Base-by-base conservation (phyloP, 2,113 vertebrate genomes). In the Caranx ignobilis region DNA sequence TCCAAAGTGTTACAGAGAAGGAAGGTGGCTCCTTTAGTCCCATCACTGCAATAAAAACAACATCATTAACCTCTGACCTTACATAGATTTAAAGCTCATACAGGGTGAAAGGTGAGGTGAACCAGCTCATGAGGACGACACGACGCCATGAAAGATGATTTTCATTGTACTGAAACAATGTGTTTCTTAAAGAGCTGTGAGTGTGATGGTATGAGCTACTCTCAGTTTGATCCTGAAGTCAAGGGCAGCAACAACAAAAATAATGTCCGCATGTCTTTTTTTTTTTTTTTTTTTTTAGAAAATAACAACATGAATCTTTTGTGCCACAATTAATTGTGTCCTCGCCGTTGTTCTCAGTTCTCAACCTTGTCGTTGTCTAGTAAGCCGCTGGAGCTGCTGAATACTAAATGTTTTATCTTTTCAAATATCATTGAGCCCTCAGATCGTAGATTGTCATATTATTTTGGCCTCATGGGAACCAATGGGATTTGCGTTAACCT, bases 91-190 rank as follows among this genome's bases (percentile, higher is more conserved):
- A 26, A 52, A 66, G 8, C 70, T 66, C 15, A 35, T 34, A n/a
- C 32, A 32, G 0, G 50, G 37, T 48, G 5, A 61, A 55, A 18
- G 3, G 0, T 12, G 35, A 11, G 19, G 1, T 19, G 34, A 72
- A 4, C 13, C 3, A 52, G 2, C 55, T 72, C 5, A 39, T 50
- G 16, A 65, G 37, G 41, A 64, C 35, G 19, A 69, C 35, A 54
- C 19, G 15, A 21, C 26, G 26, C 26, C 11, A 4, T 72, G 55
- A 32, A 57, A 64, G 18, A 75, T 79, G 45, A 57, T 59, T 74
- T 43, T 79, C 43, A 65, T 84, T 70, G 74, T 43, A 37, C 35
- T 37, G 35, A 37, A 34, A 18, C 1, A 13, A 57, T 59, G 5
- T 56, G 56, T 34, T 34, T 59, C 56, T 34, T 32, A 41, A 6